Base-by-base conservation (phyloP, 2,888 invertebrate species). In the Rhagonycha lutea region DNA sequence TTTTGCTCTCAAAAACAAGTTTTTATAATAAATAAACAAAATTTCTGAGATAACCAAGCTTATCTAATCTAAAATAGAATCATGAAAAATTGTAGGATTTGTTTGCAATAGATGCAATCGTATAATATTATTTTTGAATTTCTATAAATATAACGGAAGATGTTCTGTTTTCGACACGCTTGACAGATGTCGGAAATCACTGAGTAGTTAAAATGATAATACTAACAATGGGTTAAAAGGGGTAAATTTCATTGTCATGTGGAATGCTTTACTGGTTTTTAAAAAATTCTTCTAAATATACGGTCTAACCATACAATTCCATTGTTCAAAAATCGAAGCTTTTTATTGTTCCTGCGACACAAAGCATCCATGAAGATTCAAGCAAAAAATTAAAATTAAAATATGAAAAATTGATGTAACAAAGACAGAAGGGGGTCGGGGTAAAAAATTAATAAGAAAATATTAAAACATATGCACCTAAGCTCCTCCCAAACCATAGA, bases 161-260 rank as follows among this genome's bases (percentile, higher is more conserved):
- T 47, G 68, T 61, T 72, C 5, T 14, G 60, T 47, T 26, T 26
- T 24, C 32, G 60, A 24, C 72, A 67, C 67, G 61, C 28, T 68
- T 61, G 14, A 67, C 69, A 73, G 73, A 69, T 69, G 73, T 69
- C 69, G 72, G 72, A 72, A 72, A 61, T 61, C 60, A 29, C 32
- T 24, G 70, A n/a, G 14, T 24, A 61, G 24, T 70, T 65, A 32
- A n/a, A 65, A 71, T 47, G 71, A 71, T 71, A 71, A 71, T 65
- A 65, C 24, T 18, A 32, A 71, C 71, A 65, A 71, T 14, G 24
- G 24, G 24, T 12, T 18, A 63, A 63, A 18, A 63, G 24, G 62
- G 23, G 47, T 47, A 47, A n/a, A 47, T 47, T 47, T 7, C 7
- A 47, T 47, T 47, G 47, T 47, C 47, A 47, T 47, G 2, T 5